Base-by-base conservation (phyloP, 64 coral and sea anemone genomes). In the Acropora tenuis region DNA sequence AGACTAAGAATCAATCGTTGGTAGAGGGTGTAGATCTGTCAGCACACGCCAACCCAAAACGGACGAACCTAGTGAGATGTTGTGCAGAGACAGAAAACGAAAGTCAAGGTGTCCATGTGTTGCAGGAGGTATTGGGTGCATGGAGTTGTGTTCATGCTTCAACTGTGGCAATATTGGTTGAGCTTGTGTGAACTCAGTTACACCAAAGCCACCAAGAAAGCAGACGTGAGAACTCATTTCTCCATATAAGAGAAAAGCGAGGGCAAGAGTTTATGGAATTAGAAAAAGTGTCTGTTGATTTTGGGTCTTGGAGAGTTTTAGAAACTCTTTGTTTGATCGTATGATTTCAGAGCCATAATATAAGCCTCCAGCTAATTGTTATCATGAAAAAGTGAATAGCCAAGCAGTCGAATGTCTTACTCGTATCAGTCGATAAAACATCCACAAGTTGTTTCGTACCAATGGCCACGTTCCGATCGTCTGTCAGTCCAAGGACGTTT, bases 41-140 rank as follows among this genome's bases (percentile, higher is more conserved):
- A 66, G 74, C 16, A 19, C 8, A 61, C 74, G 7, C 15, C 47
- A 87, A 50, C 6, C 47, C 48, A 75, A 75, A 87, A 46, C 15
- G 6, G 42, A 65, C 3, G 74, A 65, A 18, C 19, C 78, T 11
- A 80, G 50, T 60, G 30, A 65, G 15, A 78, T 8, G 53, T 76
- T 74, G 58, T 89, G 87, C 57, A 66, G 40, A 77, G 87, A 89
- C 75, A 40, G 87, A 30, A 77, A 78, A 59, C 52, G 87, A 7
- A 89, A 78, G 58, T 77, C 50, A 43, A 88, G 44, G 57, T 89
- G 74, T 89, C 52, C 87, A n/a, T 89, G 87, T 18, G 74, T 89
- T 59, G 74, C 86, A 43, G 41, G 19, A 44, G 72, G 71, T 76
- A 43, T 78, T 63, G 86, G 86, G 9, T 88, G 73, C 53, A 78